A percentile compares a stretch with the other conserved stretches of the same genome.
Evolutionary conservation across 2,888 invertebrate genomes (phyloP).

Genomic region (Caenorhabditis zanzibari): DNA sequence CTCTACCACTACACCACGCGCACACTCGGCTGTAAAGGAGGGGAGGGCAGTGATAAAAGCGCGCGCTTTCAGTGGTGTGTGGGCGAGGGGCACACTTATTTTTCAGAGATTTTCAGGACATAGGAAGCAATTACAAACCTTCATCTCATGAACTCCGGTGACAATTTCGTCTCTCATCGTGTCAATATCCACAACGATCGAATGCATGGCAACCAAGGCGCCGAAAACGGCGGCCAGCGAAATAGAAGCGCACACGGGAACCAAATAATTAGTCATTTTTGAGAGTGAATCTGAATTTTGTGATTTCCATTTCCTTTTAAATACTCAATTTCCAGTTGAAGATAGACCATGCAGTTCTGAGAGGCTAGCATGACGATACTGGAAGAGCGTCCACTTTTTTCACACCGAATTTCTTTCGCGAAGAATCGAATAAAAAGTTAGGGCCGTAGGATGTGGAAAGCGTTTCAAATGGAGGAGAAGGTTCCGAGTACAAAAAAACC

Average conservation of each 20-base stretch:
- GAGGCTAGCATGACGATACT: slow-evolving; percentile 54
- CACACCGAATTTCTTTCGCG: not conserved
- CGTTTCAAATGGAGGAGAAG: slow-evolving; percentile 35
- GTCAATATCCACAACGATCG: slow-evolving; percentile 73
- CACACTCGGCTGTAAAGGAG: not conserved
- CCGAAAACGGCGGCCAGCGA: slow-evolving; percentile 68
- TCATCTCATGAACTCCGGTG: slow-evolving; percentile 72
- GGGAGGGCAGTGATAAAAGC: not conserved
- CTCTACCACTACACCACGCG: not conserved
- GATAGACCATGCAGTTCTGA: slow-evolving; percentile 27
- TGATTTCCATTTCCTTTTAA: slow-evolving; percentile 31
- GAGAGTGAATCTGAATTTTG: slow-evolving; percentile 18
- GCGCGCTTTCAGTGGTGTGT: not conserved
- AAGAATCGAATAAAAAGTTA: slow-evolving; percentile 67
- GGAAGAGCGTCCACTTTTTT: slow-evolving; percentile 64
- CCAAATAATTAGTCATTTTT: slow-evolving; percentile 67
- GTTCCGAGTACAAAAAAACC: slow-evolving; percentile 51
- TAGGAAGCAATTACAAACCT: slow-evolving; percentile 28
- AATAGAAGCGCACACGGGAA: slow-evolving; percentile 71
- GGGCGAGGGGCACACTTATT: not conserved
- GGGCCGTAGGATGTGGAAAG: slow-evolving; percentile 41
- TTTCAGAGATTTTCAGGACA: not conserved
- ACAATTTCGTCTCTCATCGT: slow-evolving; percentile 70
- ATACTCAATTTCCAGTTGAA: slow-evolving; percentile 4
- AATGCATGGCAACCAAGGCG: slow-evolving; percentile 70